Evolutionary conservation across 53 echinoderm and acorn worm genomes (phyloP).

Genomic region (Zoroaster sp.): DNA sequence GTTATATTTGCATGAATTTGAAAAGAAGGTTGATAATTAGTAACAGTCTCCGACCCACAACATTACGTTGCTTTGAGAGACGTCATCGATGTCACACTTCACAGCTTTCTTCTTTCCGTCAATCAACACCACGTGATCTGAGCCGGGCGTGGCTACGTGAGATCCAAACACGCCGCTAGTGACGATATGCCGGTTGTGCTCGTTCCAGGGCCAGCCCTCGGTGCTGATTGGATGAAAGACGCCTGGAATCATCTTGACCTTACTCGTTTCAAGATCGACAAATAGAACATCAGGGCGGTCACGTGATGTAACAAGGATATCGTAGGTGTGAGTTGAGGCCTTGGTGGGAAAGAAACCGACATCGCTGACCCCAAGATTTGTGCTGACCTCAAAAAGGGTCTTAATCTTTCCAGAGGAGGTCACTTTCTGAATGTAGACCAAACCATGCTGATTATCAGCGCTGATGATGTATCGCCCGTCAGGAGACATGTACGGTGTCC

Average conservation of each 20-base stretch:
- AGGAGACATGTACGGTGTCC: slow-evolving; percentile 85
- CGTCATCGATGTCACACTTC: slow-evolving; percentile 83
- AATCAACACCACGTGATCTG: slow-evolving; percentile 75
- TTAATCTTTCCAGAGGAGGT: slow-evolving; percentile 79
- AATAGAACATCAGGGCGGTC: slow-evolving; percentile 86
- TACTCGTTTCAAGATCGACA: slow-evolving; percentile 85
- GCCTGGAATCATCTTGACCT: slow-evolving; percentile 89
- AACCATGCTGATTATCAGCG: slow-evolving; percentile 81
- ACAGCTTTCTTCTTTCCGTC: slow-evolving; percentile 79
- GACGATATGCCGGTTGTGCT: slow-evolving; percentile 78
- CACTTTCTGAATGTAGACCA: slow-evolving; percentile 92
- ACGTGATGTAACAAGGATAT: slow-evolving; percentile 86
- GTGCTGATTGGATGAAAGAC: slow-evolving; percentile 74
- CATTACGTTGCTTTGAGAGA: slow-evolving; percentile 81
- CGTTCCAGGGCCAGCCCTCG: slow-evolving; percentile 83
- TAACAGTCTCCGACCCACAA: slow-evolving; percentile 92
- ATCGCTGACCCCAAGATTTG: slow-evolving; percentile 92
- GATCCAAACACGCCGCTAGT: slow-evolving; percentile 83
- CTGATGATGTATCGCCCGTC: slow-evolving; percentile 92
- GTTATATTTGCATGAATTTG: slow-evolving; percentile 42
- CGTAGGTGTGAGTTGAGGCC: slow-evolving; percentile 77
- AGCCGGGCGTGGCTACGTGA: slow-evolving; percentile 79
- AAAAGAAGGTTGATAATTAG: slow-evolving; percentile 23
- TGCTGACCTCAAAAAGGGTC: slow-evolving; percentile 92
- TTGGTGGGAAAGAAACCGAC: slow-evolving; percentile 91